These are phyloP conservation scores for Ceyx margarethae DNA, from an alignment of 2,113 vertebrate genomes.

Conservation along the genomic window DNA sequence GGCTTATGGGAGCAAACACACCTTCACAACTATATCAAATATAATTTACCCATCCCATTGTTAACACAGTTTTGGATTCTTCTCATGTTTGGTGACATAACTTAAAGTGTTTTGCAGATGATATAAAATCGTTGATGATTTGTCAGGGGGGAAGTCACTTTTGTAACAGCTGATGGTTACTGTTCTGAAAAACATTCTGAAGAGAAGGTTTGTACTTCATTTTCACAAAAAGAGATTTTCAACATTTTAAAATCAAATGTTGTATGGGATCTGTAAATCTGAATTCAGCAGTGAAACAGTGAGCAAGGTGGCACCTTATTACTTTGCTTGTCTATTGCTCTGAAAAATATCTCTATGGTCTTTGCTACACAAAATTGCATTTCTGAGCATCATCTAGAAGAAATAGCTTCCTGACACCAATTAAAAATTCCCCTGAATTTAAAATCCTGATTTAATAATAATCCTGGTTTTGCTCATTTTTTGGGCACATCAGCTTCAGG, in stretches of 20 bases:
- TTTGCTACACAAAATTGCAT: background rate
- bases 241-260: background rate
- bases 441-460: background rate
- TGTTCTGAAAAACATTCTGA: background rate
- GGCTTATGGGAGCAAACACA: background rate
- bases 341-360: background rate
- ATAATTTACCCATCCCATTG: background rate
- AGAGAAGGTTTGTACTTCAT: background rate
- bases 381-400: background rate
- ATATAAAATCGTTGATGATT: background rate
- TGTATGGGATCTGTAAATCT: background rate
- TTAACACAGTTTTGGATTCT: background rate
- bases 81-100: background rate
- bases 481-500: background rate
- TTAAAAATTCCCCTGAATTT: background rate
- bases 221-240: background rate
- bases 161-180: background rate
- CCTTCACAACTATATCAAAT: background rate
- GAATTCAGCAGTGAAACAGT: background rate
- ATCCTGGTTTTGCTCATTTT: background rate
- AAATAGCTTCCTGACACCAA: background rate
- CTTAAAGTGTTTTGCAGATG: background rate
- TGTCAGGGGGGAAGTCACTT: background rate
- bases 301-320: background rate
- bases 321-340: background rate